These are phyloP conservation scores for Drosophila hamatofila DNA, from an alignment of 2,888 invertebrate genomes.

Conservation along the genomic window DNA sequence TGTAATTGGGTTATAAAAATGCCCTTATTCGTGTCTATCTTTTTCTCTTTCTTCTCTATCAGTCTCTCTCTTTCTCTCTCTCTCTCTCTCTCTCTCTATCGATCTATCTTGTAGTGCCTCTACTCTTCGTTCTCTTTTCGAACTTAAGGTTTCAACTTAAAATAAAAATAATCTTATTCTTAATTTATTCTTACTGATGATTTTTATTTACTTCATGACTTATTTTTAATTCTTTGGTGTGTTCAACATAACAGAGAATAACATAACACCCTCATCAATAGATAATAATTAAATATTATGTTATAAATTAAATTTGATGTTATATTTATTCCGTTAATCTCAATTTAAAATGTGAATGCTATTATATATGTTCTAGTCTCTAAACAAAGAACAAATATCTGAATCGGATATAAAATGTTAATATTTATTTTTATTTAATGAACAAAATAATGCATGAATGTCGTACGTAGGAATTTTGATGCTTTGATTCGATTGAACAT, in stretches of 20 bases:
- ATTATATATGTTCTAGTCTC: neutral
- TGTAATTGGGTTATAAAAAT: no score
- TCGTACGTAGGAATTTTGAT: slow-evolving; percentile 5
- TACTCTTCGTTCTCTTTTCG: no score
- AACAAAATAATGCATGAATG: neutral
- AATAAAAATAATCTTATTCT: no score
- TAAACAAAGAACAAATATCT: neutral
- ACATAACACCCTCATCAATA: neutral
- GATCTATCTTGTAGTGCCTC: neutral
- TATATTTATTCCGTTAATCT: neutral
- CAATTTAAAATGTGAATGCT: neutral
- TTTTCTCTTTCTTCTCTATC: no score
- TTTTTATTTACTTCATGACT: no score
- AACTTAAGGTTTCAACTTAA: no score
- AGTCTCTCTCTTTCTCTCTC: no score
- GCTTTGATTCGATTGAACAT: neutral
- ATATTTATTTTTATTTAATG: neutral
- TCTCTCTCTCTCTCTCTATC: no score
- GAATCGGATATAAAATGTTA: neutral
- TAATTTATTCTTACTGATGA: no score
- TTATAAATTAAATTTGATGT: neutral
- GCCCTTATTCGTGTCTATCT: neutral
- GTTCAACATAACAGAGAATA: no score
- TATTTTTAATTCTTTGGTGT: no score
- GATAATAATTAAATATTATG: neutral